Base-by-base conservation (phyloP, 2,888 invertebrate species). In the Epirrhoe tristata region DNA sequence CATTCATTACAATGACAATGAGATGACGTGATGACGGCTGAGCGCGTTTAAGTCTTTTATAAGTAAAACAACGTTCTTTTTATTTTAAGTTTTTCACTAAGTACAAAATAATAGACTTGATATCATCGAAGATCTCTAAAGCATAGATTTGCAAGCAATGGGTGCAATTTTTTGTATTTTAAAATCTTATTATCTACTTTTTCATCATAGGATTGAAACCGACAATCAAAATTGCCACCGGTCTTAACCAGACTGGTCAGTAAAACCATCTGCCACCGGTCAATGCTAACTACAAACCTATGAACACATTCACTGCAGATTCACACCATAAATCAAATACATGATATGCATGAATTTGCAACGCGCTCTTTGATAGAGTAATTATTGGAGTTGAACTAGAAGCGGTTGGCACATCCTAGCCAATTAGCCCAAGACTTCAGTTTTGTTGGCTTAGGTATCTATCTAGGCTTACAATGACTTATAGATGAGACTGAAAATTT, bases 31-130 rank as follows among this genome's bases (percentile, higher is more conserved):
- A 51, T 32, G 52, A 51, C 48, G 46, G 5, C 10, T 16, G 31
- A 65, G 55, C 70, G 70, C 69, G 72, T 72, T 72, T 61, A 67
- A 57, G 48, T 72, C 70, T 66, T 72, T 72, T 63, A 8, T 56
- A 64, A 6, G 34, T 12, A 46, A 10, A 39, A 10, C 7, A 36
- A 36, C 7, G 3, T 8, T 8, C 36, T 36, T 43, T 43, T 24
- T 24, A 24, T 3, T 24, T 24, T 3, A 24, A 24, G 24, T 24
- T 24, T 24, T n/a, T n/a, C n/a, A n/a, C n/a, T n/a, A n/a, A n/a
- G n/a, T n/a, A n/a, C n/a, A n/a, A n/a, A n/a, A n/a, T n/a, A n/a
- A n/a, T n/a, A n/a, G n/a, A n/a, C n/a, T n/a, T n/a, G n/a, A n/a
- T n/a, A n/a, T n/a, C n/a, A n/a, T n/a, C n/a, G 5, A 10, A 39